Evolutionary conservation across 1,140 invertebrate genomes (phyloP), one percentile per base, ranked within the genome.

Genomic region (Bombyx mandarina): DNA sequence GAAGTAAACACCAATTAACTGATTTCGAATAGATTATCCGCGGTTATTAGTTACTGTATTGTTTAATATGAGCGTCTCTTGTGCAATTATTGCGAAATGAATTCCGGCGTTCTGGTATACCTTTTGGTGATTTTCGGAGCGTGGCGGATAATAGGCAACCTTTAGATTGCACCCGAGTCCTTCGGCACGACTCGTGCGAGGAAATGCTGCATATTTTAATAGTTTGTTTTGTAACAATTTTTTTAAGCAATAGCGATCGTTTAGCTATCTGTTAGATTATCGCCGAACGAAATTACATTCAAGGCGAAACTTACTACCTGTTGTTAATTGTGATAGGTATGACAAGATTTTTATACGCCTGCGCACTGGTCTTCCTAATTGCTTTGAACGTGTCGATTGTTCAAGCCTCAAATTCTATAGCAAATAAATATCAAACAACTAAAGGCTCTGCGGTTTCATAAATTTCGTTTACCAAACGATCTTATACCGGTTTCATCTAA

Each of bases 51-150:
- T 76, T 79, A 81, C 65, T 68, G 77, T 82, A 77, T 82, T 84
- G 83, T 87, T 87, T 82, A 84, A 80, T 82, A 82, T 78, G 75
- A 80, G 65, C 67, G 63, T 64, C 49, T 60, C 78, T 85, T 87
- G 73, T 75, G 84, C 75, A 87, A 85, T 65, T 54, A 50, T 73
- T 85, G 85, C 80, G 81, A 83, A 85, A 87, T 84, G 84, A 85
- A 85, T 82, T 81, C 80, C 79, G 77, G 75, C 67, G 70, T 69
- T 79, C 68, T 74, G 74, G 71, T 74, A 70, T 79, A 77, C 80
- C 77, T 82, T 84, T 86, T 77, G 75, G 71, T 84, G 81, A 52
- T 87, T 83, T 87, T 87, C 82, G 84, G 84, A 87, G 84, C 84
- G 84, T 87, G 76, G 78, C 84, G 81, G 71, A 79, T 80, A 80